These are phyloP conservation scores for Eulemur mongoz DNA, from an alignment of 2,797 vertebrate species.

Conservation along the genomic window DNA sequence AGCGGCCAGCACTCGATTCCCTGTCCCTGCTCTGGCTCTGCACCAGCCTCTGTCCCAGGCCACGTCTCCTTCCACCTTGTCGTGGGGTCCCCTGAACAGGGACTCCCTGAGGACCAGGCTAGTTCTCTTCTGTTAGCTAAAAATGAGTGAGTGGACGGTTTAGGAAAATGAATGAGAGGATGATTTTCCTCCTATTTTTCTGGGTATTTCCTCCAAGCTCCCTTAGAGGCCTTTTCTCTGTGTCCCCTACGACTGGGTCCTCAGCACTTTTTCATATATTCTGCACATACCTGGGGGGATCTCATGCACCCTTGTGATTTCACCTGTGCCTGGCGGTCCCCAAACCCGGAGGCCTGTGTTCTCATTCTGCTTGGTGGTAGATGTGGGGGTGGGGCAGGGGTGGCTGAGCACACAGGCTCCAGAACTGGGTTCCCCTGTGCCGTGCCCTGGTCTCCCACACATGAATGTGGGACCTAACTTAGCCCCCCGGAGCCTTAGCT, in stretches of 20 bases:
- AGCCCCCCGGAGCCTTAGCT: neutral
- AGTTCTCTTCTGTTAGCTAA: neutral
- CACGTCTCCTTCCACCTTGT: neutral
- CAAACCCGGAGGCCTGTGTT: neutral
- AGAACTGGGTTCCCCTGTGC: neutral
- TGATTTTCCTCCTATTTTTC: neutral
- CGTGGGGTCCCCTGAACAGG: neutral
- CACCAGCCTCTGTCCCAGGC: fast-evolving
- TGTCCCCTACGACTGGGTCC: neutral
- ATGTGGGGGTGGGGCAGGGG: too few species aligned
- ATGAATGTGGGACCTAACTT: neutral
- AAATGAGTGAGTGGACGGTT: neutral
- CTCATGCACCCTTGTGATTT: neutral
- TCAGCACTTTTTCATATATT: neutral
- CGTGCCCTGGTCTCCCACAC: neutral
- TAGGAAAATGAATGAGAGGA: neutral
- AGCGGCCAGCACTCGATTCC: fast-evolving
- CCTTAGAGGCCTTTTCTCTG: neutral
- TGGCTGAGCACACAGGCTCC: neutral
- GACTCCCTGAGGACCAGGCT: neutral
- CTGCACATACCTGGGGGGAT: too few species aligned
- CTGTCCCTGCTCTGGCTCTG: neutral
- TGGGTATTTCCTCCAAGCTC: neutral
- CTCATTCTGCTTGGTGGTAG: neutral
- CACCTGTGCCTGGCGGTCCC: neutral